Evolutionary conservation across 2,888 invertebrate genomes (phyloP).

Genomic region (Seira musarum): DNA sequence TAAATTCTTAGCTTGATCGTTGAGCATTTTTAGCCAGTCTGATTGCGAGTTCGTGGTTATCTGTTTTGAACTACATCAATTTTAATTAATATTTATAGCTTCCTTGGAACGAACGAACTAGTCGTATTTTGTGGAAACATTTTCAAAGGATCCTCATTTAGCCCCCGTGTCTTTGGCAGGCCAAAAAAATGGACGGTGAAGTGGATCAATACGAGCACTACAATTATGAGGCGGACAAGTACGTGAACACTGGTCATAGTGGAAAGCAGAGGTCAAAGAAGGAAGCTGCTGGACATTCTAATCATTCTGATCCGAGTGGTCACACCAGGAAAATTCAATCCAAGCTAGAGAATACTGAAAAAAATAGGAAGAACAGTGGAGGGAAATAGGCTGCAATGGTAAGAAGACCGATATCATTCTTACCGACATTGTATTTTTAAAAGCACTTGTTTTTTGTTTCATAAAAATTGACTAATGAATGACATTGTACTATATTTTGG

Average conservation of each 20-base stretch:
- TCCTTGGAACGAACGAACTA: background rate
- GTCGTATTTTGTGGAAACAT: background rate
- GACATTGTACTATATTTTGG: too few relatives aligned
- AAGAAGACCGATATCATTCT: too few relatives aligned
- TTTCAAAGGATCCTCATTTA: background rate
- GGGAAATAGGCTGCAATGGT: constrained; percentile 38
- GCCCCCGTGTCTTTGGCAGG: background rate
- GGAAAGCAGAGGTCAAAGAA: constrained; percentile 93
- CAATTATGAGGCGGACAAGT: constrained; percentile 94
- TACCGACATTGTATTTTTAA: too few relatives aligned
- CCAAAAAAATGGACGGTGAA: constrained; percentile 87
- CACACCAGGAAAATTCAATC: constrained; percentile 93
- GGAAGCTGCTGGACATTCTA: constrained; percentile 84
- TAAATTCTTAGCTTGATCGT: too few relatives aligned
- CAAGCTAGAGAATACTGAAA: constrained; percentile 88
- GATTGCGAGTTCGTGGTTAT: too few relatives aligned
- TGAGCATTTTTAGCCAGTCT: too few relatives aligned
- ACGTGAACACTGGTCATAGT: constrained; percentile 87
- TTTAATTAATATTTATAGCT: background rate
- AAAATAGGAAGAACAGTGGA: constrained; percentile 79
- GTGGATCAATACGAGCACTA: constrained; percentile 95
- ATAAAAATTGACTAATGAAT: too few relatives aligned
- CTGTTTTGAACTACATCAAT: background rate
- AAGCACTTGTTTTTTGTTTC: too few relatives aligned
- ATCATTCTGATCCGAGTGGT: constrained; percentile 92